phyloP scores from a whole-genome alignment of 2,888 invertebrate genomes.

The Conops quadrifasciatus region DNA sequence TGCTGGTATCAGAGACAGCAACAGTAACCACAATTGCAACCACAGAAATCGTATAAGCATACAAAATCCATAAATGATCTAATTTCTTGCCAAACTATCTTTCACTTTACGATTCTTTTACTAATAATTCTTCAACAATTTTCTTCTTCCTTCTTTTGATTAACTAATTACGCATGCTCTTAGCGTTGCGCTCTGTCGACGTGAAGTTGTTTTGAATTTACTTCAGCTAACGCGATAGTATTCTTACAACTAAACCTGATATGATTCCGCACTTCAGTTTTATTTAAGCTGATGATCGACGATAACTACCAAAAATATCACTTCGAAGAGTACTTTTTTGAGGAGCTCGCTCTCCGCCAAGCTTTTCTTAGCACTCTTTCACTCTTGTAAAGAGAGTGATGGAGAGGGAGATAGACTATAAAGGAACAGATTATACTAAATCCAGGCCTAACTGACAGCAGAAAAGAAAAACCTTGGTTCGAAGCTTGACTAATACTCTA shows the following conservation, averaged over 20 bases:
- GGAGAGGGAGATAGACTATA: too few species aligned
- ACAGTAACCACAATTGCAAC: too few species aligned
- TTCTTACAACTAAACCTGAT: conserved; percentile 26
- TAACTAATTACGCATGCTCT: background rate
- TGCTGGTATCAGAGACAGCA: too few species aligned
- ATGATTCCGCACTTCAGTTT: conserved; percentile 14
- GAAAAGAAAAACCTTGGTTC: too few species aligned
- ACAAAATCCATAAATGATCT: too few species aligned
- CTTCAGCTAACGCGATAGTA: conserved; percentile 19
- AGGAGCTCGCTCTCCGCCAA: background rate
- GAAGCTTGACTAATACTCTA: background rate
- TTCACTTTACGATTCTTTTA: conserved; percentile 8
- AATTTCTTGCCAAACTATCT: background rate
- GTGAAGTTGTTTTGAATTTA: background rate
- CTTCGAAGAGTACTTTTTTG: too few species aligned
- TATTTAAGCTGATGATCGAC: conserved; percentile 21
- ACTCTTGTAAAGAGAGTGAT: background rate
- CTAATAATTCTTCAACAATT: background rate
- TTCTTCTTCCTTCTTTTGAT: background rate
- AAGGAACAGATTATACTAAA: too few species aligned
- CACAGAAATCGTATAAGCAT: too few species aligned
- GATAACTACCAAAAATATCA: too few species aligned
- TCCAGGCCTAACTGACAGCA: too few species aligned
- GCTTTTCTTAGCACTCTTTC: background rate
- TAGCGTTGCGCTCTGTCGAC: background rate